phyloP scores from a whole-genome alignment of 2,888 invertebrate species.

The Acanthosepion pharaonis region DNA sequence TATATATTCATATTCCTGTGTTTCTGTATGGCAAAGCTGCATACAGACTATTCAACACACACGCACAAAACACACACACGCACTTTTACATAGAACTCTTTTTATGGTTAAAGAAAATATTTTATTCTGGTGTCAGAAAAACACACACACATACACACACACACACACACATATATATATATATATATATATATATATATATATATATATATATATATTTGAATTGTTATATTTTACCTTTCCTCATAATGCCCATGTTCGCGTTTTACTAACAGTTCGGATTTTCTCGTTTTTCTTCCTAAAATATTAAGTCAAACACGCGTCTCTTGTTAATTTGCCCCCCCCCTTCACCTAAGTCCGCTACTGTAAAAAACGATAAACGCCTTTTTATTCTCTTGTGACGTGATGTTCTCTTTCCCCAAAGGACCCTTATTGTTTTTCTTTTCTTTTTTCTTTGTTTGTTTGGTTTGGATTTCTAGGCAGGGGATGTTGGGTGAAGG shows the following conservation, averaged over 20 bases:
- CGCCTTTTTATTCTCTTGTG: neutral
- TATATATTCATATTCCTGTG: no score
- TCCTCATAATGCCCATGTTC: neutral
- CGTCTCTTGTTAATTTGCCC: neutral
- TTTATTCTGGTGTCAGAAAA: no score
- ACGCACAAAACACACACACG: no score
- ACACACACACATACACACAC: neutral
- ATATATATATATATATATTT: neutral
- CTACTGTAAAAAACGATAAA: neutral
- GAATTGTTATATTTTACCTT: neutral
- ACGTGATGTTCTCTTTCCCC: neutral
- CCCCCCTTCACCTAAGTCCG: neutral
- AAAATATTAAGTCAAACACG: neutral
- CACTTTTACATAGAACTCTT: no score
- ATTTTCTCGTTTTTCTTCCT: neutral
- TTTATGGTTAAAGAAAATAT: no score
- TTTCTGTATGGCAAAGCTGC: no score
- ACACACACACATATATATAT: neutral
- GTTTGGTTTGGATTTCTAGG: no score
- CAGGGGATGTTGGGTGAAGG: no score
- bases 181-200: neutral
- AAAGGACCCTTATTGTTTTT: neutral
- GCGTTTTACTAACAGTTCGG: neutral
- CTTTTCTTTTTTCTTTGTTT: neutral
- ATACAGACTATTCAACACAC: no score